Conservation (phyloP, 2,797 vertebrate species). For the Cygnus olor region DNA sequence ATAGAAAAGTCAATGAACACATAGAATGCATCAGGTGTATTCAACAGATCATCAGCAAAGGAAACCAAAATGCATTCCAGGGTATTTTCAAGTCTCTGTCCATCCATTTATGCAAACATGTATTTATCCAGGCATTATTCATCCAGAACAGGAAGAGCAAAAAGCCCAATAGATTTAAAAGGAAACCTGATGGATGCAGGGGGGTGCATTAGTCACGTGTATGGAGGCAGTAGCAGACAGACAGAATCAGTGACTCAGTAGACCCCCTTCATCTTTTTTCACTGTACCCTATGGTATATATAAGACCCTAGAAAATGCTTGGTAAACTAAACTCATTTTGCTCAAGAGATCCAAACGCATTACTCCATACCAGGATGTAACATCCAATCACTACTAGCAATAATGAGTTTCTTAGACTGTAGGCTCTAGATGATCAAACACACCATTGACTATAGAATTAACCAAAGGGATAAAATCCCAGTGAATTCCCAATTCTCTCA, state of each 20-base stretch:
- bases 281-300: not conserved
- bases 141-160: slow-evolving; percentile 18
- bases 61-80: slow-evolving; percentile 30
- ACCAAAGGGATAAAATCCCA: not conserved
- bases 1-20: slow-evolving; percentile 67
- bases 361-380: not conserved
- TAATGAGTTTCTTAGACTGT: not conserved
- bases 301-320: not conserved
- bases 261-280: not conserved
- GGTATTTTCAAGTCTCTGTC: slow-evolving; percentile 8
- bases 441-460: not conserved
- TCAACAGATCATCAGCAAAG: slow-evolving; percentile 53
- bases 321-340: not conserved
- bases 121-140: slow-evolving; percentile 36
- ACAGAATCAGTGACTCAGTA: not conserved
- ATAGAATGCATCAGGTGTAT: slow-evolving; percentile 47
- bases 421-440: not conserved
- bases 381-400: not conserved
- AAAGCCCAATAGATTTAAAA: not conserved
- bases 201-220: accelerated
- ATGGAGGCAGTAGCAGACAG: not conserved
- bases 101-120: slow-evolving; percentile 24
- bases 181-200: not conserved
- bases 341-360: not conserved
- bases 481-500: not conserved